Conservation (phyloP, 2,888 invertebrate species). For the Oligia fasciuncula region DNA sequence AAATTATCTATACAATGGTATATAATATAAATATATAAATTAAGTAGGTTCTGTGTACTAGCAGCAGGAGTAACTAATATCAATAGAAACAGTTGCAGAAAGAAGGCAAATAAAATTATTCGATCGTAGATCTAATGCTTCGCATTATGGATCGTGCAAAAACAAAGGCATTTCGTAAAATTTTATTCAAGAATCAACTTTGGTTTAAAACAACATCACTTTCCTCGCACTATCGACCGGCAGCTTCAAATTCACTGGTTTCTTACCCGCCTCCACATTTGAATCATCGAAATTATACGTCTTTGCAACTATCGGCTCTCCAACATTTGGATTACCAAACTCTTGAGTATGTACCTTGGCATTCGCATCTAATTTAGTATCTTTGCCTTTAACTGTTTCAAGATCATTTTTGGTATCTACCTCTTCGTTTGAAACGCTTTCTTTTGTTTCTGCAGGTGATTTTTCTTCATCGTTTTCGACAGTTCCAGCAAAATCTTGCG, state of each 20-base stretch:
- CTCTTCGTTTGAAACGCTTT: background rate
- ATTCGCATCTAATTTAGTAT: background rate
- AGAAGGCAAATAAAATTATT: too few species aligned
- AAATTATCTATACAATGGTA: too few species aligned
- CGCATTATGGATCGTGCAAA: too few species aligned
- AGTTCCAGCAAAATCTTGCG: background rate
- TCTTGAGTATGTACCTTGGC: conserved; percentile 17
- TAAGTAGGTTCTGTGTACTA: too few species aligned
- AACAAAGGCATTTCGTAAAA: too few species aligned
- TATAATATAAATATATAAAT: too few species aligned
- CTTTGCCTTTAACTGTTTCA: background rate
- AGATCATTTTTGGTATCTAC: background rate
- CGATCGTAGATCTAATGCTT: too few species aligned
- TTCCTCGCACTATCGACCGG: conserved; percentile 26
- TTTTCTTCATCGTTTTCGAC: background rate
- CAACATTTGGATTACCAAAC: conserved; percentile 10
- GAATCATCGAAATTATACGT: conserved; percentile 27
- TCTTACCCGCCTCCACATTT: background rate
- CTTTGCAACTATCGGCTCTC: conserved; percentile 28
- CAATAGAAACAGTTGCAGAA: too few species aligned
- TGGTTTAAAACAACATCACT: conserved; percentile 11
- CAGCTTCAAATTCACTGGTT: background rate
- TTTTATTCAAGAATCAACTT: too few species aligned
- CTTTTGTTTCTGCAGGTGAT: background rate
- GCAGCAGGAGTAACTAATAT: too few species aligned